Evolutionary conservation across 2,797 vertebrate genomes (phyloP), one percentile per base, ranked within the genome.

Genomic region (Acanthis flammea): DNA sequence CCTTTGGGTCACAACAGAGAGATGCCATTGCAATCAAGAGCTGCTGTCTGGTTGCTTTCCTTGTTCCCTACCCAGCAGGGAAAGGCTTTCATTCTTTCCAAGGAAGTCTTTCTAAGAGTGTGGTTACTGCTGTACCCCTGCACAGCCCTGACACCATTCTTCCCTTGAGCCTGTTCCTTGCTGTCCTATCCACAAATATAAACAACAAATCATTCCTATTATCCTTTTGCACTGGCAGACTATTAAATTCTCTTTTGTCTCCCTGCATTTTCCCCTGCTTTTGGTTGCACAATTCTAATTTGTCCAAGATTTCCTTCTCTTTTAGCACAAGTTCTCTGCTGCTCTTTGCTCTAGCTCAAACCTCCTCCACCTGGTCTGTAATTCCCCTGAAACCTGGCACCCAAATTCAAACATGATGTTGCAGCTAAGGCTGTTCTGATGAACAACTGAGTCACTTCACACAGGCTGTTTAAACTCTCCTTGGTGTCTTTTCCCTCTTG

Each of bases 341-440:
- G 21, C 44, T 50, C 1, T 39, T 62, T 50, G 48, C 48, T 9
- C 47, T 48, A 27, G 24, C 47, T 76, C 13, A 12, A 58, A 54
- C 28, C 47, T 68, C 53, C 39, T 77, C 15, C n/a, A 53, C 17
- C 51, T 50, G 21, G 8, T 77, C 44, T 0, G 0, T 30, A 85
- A 63, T 57, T 78, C 30, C 54, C 22, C 57, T 68, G 68, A 86
- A 83, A 33, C 19, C 22, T 63, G 28, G 19, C 48, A 79, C 51
- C 22, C 31, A 57, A 78, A 75, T 22, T 37, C 78, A 76, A 58
- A 60, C 18, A 31, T 12, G 70, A 28, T 25, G 33, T 18, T 91
- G 48, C 70, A 81, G 71, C 28, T 89, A 30, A 81, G 86, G 66
- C 60, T 68, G 57, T 68, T 82, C n/a, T 72, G 33, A 44, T 4